Percentiles rank a stretch among this genome's conserved stretches.
phyloP scores from a whole-genome alignment of 2,797 vertebrate species.

The Eulemur mongoz region DNA sequence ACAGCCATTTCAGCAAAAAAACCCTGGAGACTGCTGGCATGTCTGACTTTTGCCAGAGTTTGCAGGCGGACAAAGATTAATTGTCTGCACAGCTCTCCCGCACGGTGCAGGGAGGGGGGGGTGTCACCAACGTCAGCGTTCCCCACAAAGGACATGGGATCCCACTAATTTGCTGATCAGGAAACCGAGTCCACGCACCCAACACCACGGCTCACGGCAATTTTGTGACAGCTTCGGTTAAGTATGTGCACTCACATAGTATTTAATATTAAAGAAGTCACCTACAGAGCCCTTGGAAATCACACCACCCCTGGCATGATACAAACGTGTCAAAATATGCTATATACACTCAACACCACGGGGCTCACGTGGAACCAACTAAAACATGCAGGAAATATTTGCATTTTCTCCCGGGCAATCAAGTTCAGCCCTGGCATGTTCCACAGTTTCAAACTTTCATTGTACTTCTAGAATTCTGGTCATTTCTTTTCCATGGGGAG shows the following conservation, averaged over 20 bases:
- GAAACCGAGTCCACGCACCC: background rate
- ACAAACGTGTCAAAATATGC: background rate
- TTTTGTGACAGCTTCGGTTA: background rate
- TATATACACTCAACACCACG: background rate
- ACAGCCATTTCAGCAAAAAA: background rate
- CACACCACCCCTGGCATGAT: no score
- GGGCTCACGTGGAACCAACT: background rate
- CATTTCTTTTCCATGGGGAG: background rate
- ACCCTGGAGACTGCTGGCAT: background rate
- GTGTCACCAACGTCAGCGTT: background rate
- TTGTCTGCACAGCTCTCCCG: background rate
- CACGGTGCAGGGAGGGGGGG: background rate
- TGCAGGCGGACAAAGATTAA: background rate
- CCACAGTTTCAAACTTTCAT: accelerated
- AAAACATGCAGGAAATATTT: background rate
- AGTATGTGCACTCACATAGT: accelerated
- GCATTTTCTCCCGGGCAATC: background rate
- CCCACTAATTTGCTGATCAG: background rate
- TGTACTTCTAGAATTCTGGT: background rate
- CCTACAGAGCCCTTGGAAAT: background rate
- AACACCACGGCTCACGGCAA: accelerated
- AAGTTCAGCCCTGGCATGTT: background rate
- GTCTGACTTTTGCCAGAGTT: background rate
- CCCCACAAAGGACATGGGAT: background rate
- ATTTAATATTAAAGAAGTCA: background rate